These are phyloP conservation scores for Hyppa rectilinea DNA, from an alignment of 2,888 invertebrate species.

Conservation along the genomic window DNA sequence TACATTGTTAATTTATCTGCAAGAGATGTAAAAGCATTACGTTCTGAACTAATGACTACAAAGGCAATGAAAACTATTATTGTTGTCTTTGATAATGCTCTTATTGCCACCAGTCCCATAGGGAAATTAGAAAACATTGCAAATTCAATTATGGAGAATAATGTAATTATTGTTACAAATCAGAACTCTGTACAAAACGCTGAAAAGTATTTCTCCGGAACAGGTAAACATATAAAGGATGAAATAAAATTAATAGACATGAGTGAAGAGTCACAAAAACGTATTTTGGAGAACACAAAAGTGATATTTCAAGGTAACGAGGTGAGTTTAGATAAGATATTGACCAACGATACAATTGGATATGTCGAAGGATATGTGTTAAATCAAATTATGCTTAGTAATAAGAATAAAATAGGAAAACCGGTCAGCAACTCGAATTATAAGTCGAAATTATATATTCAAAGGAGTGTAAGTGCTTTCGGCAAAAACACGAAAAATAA, in stretches of 20 bases:
- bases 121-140: conserved; percentile 9
- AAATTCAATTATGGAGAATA: conserved; percentile 17
- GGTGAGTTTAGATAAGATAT: conserved; percentile 21
- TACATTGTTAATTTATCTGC: conserved; percentile 6
- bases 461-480: not conserved
- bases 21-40: conserved; percentile 1
- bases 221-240: not conserved
- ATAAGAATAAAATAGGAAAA: conserved; percentile 34
- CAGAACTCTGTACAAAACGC: conserved; percentile 7
- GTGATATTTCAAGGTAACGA: conserved; percentile 48
- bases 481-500: conserved; percentile 10
- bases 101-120: not conserved
- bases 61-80: not conserved
- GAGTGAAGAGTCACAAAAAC: conserved; percentile 21
- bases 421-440: conserved; percentile 17
- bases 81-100: not conserved
- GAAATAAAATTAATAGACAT: conserved; percentile 30
- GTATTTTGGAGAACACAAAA: conserved; percentile 17
- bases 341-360: not conserved
- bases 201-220: conserved; percentile 17
- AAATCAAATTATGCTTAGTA: conserved; percentile 25
- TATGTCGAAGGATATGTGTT: conserved; percentile 32
- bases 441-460: conserved; percentile 9
- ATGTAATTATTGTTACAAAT: conserved; percentile 6
- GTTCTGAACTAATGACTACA: not conserved